Percentiles rank a stretch among this genome's conserved stretches.
These are phyloP conservation scores for Melitaea cinxia DNA, from an alignment of 1,140 invertebrate species.

Conservation along the genomic window DNA sequence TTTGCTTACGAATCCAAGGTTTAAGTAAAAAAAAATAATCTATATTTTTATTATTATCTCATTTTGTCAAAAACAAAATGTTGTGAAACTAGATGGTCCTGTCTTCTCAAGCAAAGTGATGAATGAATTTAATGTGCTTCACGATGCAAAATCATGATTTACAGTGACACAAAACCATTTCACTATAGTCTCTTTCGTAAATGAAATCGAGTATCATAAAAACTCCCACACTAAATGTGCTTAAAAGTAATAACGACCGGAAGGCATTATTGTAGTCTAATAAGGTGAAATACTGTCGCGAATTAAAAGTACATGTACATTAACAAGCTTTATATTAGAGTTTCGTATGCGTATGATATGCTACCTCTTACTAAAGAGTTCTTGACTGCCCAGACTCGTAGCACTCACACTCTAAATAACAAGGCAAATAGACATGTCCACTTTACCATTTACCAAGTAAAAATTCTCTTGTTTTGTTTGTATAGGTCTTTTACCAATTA, in stretches of 20 bases:
- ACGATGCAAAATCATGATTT: conserved; percentile 23
- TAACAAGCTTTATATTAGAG: neutral
- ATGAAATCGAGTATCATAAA: conserved; percentile 3
- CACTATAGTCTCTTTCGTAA: conserved; percentile 5
- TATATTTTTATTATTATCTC: no score
- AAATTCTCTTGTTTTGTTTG: conserved; percentile 78
- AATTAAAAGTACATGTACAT: neutral
- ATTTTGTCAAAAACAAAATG: no score
- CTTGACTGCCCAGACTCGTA: conserved; percentile 59
- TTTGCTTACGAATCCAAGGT: no score
- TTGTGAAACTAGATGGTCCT: neutral
- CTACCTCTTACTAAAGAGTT: conserved; percentile 53
- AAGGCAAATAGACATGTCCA: conserved; percentile 78
- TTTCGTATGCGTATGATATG: conserved; percentile 26
- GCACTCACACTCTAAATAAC: conserved; percentile 78
- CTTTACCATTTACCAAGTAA: conserved; percentile 79
- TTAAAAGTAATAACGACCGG: neutral
- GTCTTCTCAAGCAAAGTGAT: neutral
- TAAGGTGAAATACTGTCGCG: neutral
- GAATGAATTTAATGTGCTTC: neutral
- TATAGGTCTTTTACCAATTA: conserved; percentile 80
- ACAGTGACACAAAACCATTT: conserved; percentile 22
- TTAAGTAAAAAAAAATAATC: no score
- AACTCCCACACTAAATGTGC: conserved; percentile 24
- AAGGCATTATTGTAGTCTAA: neutral